phyloP scores from a whole-genome alignment of 2,113 vertebrate species.

The Aix galericulata region DNA sequence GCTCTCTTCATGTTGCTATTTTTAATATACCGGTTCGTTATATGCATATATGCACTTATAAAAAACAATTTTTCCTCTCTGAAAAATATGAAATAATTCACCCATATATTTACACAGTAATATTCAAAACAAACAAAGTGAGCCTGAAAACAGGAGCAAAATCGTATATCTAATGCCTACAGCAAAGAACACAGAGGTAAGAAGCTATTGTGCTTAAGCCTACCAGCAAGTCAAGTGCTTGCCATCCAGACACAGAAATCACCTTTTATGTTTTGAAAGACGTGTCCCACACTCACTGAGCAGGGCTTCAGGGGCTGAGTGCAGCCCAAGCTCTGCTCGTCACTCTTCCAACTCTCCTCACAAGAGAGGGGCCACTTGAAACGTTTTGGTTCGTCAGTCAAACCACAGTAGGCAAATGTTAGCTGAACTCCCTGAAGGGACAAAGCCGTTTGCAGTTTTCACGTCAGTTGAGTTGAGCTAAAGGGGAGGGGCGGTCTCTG shows the following conservation, averaged over 20 bases:
- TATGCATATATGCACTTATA: neutral
- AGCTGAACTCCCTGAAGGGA: neutral
- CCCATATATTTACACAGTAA: neutral
- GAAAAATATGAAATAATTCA: conserved; percentile 8
- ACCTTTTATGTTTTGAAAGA: neutral
- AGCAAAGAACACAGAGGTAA: neutral
- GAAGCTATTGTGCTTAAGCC: neutral
- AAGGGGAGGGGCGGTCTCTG: neutral
- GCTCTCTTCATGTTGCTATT: conserved; percentile 34
- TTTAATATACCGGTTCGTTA: conserved; percentile 49
- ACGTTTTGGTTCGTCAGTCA: neutral
- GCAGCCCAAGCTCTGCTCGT: neutral
- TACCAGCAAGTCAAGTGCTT: neutral
- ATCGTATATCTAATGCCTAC: neutral
- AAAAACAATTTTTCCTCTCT: conserved; percentile 21
- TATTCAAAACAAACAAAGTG: neutral
- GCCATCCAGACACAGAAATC: neutral
- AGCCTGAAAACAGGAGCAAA: neutral
- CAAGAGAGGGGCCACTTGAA: neutral
- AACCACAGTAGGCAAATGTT: neutral
- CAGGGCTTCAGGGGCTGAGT: neutral
- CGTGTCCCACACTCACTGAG: accelerated
- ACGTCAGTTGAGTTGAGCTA: neutral
- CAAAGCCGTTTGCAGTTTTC: neutral
- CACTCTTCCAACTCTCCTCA: neutral